phyloP scores from a whole-genome alignment of 2,797 vertebrate genomes.

The Hybognathus amarus region DNA sequence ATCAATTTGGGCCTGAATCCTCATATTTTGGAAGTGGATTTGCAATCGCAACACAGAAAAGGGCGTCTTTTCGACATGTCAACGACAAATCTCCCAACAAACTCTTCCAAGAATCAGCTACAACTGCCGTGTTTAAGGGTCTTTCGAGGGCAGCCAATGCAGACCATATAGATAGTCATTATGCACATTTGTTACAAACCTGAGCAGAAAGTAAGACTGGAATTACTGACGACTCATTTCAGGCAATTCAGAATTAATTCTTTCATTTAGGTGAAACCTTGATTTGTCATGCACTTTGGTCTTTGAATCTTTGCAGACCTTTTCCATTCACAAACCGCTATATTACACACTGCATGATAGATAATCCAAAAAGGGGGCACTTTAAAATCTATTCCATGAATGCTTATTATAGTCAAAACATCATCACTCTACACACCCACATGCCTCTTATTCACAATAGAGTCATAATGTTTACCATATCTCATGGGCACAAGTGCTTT shows the following conservation, averaged over 20 bases:
- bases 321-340: background rate
- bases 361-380: background rate
- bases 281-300: background rate
- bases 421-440: background rate
- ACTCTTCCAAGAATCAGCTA: background rate
- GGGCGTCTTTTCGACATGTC: background rate
- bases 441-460: conserved; percentile 16
- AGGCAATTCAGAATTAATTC: background rate
- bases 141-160: background rate
- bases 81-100: background rate
- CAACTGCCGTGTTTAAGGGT: background rate
- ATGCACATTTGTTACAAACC: background rate
- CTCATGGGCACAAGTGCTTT: background rate
- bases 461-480: conserved; percentile 16
- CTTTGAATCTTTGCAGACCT: background rate
- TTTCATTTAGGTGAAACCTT: background rate
- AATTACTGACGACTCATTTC: background rate
- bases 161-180: background rate
- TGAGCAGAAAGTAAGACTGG: background rate
- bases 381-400: background rate
- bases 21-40: too few relatives aligned
- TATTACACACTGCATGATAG: background rate
- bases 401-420: background rate
- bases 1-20: background rate
- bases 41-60: background rate